Percentiles rank a stretch among this genome's conserved stretches.
phyloP scores from a whole-genome alignment of 2,888 invertebrate genomes.

The Tetropium fuscum region DNA sequence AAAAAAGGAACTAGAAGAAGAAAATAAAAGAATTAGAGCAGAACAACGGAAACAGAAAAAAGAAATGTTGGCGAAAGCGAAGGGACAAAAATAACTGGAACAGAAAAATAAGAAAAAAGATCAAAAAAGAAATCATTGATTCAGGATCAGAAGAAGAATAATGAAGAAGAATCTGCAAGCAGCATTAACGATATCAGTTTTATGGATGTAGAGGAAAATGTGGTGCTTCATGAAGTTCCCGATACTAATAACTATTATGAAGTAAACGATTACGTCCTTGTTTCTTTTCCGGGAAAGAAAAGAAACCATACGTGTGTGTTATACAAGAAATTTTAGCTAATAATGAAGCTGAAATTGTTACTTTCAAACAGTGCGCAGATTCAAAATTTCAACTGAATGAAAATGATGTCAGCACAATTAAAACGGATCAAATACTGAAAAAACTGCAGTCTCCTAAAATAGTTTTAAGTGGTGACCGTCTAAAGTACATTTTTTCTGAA shows the following conservation, averaged over 20 bases:
- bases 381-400: slow-evolving; percentile 3
- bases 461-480: neutral
- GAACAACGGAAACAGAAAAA: slow-evolving; percentile 4
- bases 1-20: slow-evolving; percentile 7
- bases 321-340: slow-evolving; percentile 1
- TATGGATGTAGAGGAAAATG: neutral
- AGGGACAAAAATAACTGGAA: neutral
- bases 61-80: slow-evolving; percentile 1
- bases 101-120: neutral
- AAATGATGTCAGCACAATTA: neutral
- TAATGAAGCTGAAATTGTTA: slow-evolving; percentile 8
- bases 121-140: neutral
- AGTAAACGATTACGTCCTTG: slow-evolving; percentile 29
- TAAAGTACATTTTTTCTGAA: slow-evolving; percentile 2
- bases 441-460: slow-evolving; percentile 4
- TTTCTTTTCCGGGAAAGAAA: slow-evolving; percentile 5
- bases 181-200: slow-evolving; percentile 8
- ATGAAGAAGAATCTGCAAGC: neutral
- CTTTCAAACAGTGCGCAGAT: neutral
- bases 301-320: slow-evolving; percentile 1
- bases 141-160: slow-evolving; percentile 6
- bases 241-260: neutral
- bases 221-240: neutral
- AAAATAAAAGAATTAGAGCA: neutral
- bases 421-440: neutral